These are phyloP conservation scores for Cosmorhoe ocellata DNA, from an alignment of 2,888 invertebrate genomes.

Conservation along the genomic window DNA sequence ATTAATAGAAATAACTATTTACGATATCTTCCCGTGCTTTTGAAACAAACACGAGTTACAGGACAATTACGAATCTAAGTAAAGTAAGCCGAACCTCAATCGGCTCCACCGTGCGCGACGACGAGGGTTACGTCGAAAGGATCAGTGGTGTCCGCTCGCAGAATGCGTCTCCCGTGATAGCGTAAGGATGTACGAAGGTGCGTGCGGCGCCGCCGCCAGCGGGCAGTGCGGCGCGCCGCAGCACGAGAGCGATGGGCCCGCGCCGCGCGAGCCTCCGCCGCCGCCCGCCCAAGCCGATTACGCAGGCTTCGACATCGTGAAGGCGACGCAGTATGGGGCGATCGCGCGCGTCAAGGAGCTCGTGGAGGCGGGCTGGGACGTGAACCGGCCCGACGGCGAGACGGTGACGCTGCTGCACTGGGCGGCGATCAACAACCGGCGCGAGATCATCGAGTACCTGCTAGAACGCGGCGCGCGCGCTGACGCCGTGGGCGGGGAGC, in stretches of 20 bases:
- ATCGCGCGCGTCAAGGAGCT: constrained; percentile 91
- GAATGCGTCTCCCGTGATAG: constrained; percentile 2
- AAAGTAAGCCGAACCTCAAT: no score
- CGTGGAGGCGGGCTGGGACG: constrained; percentile 95
- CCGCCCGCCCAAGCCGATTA: constrained; percentile 85
- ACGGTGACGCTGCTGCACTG: constrained; percentile 99
- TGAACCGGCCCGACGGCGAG: constrained; percentile 96
- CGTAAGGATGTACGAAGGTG: constrained; percentile 85
- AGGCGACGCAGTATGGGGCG: constrained; percentile 98
- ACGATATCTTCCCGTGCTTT: no score
- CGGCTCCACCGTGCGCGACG: no score
- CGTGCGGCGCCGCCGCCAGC: constrained; percentile 87
- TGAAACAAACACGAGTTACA: no score
- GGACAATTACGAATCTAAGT: no score
- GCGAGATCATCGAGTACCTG: constrained; percentile 94
- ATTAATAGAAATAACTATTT: no score
- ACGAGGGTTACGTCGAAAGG: no score
- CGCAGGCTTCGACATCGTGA: constrained; percentile 94
- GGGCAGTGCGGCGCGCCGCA: constrained; percentile 85
- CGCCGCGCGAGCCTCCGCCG: constrained; percentile 84
- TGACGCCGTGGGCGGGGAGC: constrained; percentile 97
- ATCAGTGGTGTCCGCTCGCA: not conserved
- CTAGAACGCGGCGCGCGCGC: constrained; percentile 89
- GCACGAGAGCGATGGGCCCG: constrained; percentile 83
- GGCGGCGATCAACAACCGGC: constrained; percentile 99